Evolutionary conservation across 2,888 invertebrate species (phyloP), one percentile per base, ranked within the genome.

Genomic region (Cataglyphis albicans): DNA sequence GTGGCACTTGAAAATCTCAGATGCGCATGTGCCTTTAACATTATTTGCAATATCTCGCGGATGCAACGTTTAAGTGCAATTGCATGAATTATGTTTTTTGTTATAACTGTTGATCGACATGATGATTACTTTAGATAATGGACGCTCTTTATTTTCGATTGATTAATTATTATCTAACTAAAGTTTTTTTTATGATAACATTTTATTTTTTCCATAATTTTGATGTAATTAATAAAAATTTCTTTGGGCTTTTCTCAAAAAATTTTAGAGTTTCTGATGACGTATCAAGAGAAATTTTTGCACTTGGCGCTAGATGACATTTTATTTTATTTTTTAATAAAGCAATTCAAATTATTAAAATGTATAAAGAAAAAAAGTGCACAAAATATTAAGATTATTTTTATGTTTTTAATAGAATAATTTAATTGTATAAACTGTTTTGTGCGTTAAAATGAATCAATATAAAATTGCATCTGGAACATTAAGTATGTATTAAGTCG

Each of bases 1-100:
- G 32, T 32, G 67, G 25, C 29, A 75, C 80, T 85, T 70, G 83
- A 85, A 70, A 81, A 81, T 81, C 74, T 44, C 48, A n/a, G 52
- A 74, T 41, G 29, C n/a, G 52, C 83, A 59, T 52, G 80, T 59
- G 72, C 21, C 41, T n/a, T 52, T 57, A 57, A 68, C n/a, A 55
- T 68, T 74, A 84, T 67, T 76, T 15, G 32, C 75, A 12, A 48
- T 57, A 35, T 72, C 48, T 73, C 15, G 21, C 38, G 21, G 15
- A 32, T 44, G 38, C 32, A 29, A 32, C 55, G 57, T 15, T 72
- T 35, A 25, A 48, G 41, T 32, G 6, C 10, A 29, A 15, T 76
- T 63, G 52, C 52, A 64, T 21, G 52, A 29, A 52, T 52, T 4
- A 10, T 80, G 41, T 44, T 57, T 65, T 55, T 9, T 38, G 41